Base-by-base conservation (phyloP, 1,140 invertebrate genomes). In the Carposina sasakii region DNA sequence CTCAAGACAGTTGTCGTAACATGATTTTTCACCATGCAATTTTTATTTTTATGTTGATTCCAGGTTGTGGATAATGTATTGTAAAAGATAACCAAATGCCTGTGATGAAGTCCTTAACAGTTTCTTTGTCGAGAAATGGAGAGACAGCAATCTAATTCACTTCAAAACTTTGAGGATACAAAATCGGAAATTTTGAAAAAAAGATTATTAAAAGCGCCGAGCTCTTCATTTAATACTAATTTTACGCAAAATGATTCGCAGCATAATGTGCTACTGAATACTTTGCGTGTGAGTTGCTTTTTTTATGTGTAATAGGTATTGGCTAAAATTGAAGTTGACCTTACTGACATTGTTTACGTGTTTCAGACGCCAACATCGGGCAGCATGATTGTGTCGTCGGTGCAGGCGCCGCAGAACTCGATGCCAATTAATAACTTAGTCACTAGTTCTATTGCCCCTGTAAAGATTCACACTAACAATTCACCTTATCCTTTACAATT, bases 121-220 rank as follows among this genome's bases (percentile, higher is more conserved):
- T 77, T 59, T 69, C 48, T 52, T 46, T 36, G 50, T 46, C 56
- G 71, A 77, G 77, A 81, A 74, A 84, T 81, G 77, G 81, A 84
- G 65, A 77, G 68, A 74, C 71, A 78, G 67, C 76, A 79, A 52
- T 73, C 61, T 81, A 84, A 78, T 76, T 63, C 71, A 81, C 75
- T 84, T 81, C 81, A 84, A 84, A 84, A 81, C 71, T 84, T 81
- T 78, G 77, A 84, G 53, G 81, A 81, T 48, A 67, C 76, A 40
- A 84, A 78, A 76, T 72, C 76, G 48, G 81, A 84, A 74, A 84
- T 84, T 65, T 75, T 84, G 66, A 84, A 84, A 77, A 84, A 81
- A 68, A 76, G 77, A 73, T 74, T 84, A 71, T 65, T 84, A 52
- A 81, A 81, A 66, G 67, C 77, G 31, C 56, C 57, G 30, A 78